Evolutionary conservation across 2,113 vertebrate genomes (phyloP).

Genomic region (Hydropotes inermis): DNA sequence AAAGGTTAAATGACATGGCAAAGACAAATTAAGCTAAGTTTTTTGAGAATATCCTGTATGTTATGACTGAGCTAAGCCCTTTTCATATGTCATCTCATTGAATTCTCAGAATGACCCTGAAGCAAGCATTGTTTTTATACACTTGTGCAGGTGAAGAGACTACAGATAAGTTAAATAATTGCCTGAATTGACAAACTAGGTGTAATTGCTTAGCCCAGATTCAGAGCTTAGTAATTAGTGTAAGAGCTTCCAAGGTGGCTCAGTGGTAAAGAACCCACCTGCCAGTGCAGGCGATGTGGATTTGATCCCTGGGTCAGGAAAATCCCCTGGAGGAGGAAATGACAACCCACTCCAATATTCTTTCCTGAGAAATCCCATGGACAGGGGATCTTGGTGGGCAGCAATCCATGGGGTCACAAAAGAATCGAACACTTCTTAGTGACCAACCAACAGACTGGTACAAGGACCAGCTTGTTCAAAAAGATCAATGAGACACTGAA

Average conservation of each 20-base stretch:
- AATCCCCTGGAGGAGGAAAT: neutral
- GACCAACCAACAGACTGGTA: neutral
- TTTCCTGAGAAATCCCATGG: neutral
- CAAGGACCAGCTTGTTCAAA: neutral
- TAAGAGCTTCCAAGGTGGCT: neutral
- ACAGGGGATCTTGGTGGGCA: neutral
- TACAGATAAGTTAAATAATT: neutral
- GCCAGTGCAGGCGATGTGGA: neutral
- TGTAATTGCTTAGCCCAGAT: neutral
- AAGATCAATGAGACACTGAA: neutral
- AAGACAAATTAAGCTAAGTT: neutral
- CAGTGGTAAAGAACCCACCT: neutral
- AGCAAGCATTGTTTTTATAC: neutral
- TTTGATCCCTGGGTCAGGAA: neutral
- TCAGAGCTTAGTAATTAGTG: neutral
- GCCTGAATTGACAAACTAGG: neutral
- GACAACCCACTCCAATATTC: neutral
- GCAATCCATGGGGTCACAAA: neutral
- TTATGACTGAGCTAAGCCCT: neutral
- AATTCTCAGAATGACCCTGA: neutral
- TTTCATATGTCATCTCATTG: neutral
- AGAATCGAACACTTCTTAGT: neutral
- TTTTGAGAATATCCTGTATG: neutral
- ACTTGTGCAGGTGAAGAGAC: neutral
- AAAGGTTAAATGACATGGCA: neutral